Evolutionary conservation across 2,888 invertebrate species (phyloP).

Genomic region (Coecobrya sp.): DNA sequence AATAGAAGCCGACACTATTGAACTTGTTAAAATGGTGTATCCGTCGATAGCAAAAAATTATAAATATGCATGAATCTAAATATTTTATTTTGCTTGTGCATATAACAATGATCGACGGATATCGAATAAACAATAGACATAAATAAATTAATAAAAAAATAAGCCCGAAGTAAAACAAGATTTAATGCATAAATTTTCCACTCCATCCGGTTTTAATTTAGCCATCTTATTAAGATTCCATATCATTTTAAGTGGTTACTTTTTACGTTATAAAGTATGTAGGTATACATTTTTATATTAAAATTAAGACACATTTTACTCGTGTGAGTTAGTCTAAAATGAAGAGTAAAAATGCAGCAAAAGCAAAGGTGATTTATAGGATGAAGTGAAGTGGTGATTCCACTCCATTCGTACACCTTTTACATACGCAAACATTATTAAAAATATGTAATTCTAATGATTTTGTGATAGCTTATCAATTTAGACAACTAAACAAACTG

Average conservation of each 20-base stretch:
- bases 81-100: constrained; percentile 3
- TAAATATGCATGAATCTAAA: constrained; percentile 47
- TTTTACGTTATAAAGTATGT: too few species aligned
- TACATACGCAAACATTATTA: background rate
- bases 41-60: background rate
- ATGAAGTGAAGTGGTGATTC: background rate
- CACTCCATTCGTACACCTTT: background rate
- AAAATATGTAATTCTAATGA: constrained; percentile 27
- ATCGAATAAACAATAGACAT: background rate
- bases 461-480: constrained; percentile 49
- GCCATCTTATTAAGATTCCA: constrained; percentile 36
- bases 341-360: constrained; percentile 4
- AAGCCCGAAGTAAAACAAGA: background rate
- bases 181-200: constrained; percentile 68
- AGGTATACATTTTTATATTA: too few species aligned
- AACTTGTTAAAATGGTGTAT: constrained; percentile 8
- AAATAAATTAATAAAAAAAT: background rate
- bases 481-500: constrained; percentile 20
- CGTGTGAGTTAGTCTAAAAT: background rate
- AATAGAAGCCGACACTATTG: constrained; percentile 8
- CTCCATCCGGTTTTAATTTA: constrained; percentile 73
- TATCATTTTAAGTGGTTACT: constrained; percentile 17
- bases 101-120: background rate
- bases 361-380: background rate
- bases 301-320: background rate